Base-by-base conservation (phyloP, 2,113 vertebrate species). In the Athene cunicularia region DNA sequence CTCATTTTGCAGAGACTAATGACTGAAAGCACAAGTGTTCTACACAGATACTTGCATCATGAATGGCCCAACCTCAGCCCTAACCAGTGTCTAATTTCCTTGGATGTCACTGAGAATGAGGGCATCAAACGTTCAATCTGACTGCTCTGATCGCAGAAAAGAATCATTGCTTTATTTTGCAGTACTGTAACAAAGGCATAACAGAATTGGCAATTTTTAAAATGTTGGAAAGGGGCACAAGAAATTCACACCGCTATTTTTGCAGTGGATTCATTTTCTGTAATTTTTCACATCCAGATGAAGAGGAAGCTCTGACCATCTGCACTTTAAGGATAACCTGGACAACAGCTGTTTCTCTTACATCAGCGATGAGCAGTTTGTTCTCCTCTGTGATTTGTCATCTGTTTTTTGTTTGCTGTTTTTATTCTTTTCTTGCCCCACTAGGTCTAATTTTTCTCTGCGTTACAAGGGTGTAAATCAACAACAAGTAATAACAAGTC, bases 331-430 rank as follows among this genome's bases (percentile, higher is more conserved):
- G 53, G 77, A 39, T 87, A 96, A 91, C 88, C 64, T 94, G 83
- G 58, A 91, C 52, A 92, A 80, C 91, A 96, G 86, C 72, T 96
- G 88, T 83, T 90, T 88, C 68, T 92, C 17, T 93, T 88, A 67
- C 72, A 83, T 64, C 76, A 79, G 3, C 45, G 60, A 64, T 37
- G 12, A 92, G 74, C 52, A 56, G 95, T 95, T 86, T 86, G 15
- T 37, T 79, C 27, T 90, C 66, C 85, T 81, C 41, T 89, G 64
- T 79, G 80, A 84, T 91, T 87, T 87, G 21, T 81, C 60, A 55
- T 76, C 32, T 79, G 12, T 6, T 77, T 33, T 93, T 77, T 83
- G 11, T 66, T 83, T 52, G 9, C 22, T 60, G 9, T 30, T 86
- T 95, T 82, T 41, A 35, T 80, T 39, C 71, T 90, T 67, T 35